Percentiles rank a stretch among this genome's conserved stretches.
Conservation (phyloP, 2,888 invertebrate genomes). For the Eupithecia tripunctaria region DNA sequence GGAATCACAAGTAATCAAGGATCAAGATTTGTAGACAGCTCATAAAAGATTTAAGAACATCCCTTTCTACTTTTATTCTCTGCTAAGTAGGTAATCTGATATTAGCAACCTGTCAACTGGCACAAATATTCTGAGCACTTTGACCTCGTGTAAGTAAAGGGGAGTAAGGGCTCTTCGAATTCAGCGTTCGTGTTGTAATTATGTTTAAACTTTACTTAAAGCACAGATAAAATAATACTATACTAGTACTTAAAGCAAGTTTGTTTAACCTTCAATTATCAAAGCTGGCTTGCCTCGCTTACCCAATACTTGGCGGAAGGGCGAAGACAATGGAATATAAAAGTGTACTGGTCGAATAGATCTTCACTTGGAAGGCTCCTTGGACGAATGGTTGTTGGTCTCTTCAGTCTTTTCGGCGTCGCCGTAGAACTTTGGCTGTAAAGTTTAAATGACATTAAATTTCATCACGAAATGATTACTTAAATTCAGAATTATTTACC, state of each 20-base stretch:
- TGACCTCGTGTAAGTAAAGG: not conserved
- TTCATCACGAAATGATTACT: not conserved
- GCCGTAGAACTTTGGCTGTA: conserved; percentile 86
- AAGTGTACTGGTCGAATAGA: conserved; percentile 43
- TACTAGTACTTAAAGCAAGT: no score
- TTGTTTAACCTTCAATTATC: not conserved
- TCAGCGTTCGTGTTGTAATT: no score
- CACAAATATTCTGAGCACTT: not conserved
- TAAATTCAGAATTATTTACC: not conserved
- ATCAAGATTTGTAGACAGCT: no score
- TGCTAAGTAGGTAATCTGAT: no score
- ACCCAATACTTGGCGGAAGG: conserved; percentile 15
- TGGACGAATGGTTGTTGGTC: conserved; percentile 82
- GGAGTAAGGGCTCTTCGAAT: not conserved
- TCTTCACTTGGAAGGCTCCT: conserved; percentile 73
- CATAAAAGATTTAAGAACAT: no score
- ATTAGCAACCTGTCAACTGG: not conserved
- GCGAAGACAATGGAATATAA: conserved; percentile 37
- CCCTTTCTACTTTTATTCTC: no score
- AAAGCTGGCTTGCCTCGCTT: conserved; percentile 18
- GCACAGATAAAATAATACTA: no score
- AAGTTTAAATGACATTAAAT: not conserved
- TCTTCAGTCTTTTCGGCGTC: conserved; percentile 87
- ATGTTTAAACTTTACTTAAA: no score
- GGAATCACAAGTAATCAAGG: no score